Percentiles rank a stretch among this genome's conserved stretches.
phyloP scores from a whole-genome alignment of 1,140 invertebrate genomes.

The Lysiphlebus fabarum region DNA sequence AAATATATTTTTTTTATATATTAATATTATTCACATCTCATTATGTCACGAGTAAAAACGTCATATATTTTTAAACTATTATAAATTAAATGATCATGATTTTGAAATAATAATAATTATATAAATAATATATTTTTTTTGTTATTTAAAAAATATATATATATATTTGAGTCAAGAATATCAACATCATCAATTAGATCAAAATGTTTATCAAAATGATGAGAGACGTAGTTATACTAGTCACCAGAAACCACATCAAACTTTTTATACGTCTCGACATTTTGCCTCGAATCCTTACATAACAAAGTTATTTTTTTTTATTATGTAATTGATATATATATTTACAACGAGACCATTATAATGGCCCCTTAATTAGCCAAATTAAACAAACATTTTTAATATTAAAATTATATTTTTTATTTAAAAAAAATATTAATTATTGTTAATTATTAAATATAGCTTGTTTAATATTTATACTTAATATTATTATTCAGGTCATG shows the following conservation, averaged over 20 bases:
- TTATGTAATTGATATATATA: conserved; percentile 47
- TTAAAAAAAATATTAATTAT: too few relatives aligned
- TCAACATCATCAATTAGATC: not conserved
- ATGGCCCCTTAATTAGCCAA: conserved; percentile 17
- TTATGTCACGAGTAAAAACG: too few relatives aligned
- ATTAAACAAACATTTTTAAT: conserved; percentile 14
- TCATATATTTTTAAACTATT: too few relatives aligned
- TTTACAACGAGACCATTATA: conserved; percentile 40
- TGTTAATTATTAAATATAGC: too few relatives aligned
- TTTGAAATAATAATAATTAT: too few relatives aligned
- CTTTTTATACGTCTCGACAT: conserved; percentile 44
- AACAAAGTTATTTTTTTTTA: conserved; percentile 45
- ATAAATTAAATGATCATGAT: too few relatives aligned
- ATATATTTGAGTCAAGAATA: not conserved
- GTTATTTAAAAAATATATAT: not conserved
- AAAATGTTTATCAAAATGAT: conserved; percentile 29
- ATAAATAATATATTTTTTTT: too few relatives aligned
- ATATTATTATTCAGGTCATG: too few relatives aligned
- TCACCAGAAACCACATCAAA: conserved; percentile 21
- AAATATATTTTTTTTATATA: too few relatives aligned
- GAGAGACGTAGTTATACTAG: conserved; percentile 21
- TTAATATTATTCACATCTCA: too few relatives aligned
- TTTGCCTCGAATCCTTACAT: conserved; percentile 47
- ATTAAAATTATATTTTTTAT: too few relatives aligned
- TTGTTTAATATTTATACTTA: too few relatives aligned